Evolutionary conservation across 2,113 vertebrate genomes (phyloP), one percentile per base, ranked within the genome.

Genomic region (Danionella cerebrum): DNA sequence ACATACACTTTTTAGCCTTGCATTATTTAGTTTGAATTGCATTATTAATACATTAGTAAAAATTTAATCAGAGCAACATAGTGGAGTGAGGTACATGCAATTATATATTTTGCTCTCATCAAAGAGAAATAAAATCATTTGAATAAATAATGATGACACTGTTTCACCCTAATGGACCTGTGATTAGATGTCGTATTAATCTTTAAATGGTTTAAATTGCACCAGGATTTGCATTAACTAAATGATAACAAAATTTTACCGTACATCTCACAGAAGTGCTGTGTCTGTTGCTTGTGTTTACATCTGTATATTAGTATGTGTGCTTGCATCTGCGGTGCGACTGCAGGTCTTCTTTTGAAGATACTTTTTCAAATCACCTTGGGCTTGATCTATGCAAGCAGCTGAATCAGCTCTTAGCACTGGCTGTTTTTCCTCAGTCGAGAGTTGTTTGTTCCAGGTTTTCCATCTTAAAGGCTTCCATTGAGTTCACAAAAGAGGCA

Each of bases 31-130:
- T 71, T 75, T 60, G 68, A 35, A 62, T 77, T 90, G 25, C 60
- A 88, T 88, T 83, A 89, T 90, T 87, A 67, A 90, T 83, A 9
- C 12, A 42, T 2, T 57, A 75, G 84, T 89, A 77, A 88, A 86
- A 83, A 39, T 85, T 88, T 86, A 71, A 88, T 87, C 81, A 86
- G 84, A 81, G 79, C 85, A 90, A 89, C 77, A 86, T 73, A 85
- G 84, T 79, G 80, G 79, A 79, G 29, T 80, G 84, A 87, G 86
- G 84, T 87, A 79, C 69, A 71, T 45, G 81, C 79, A 84, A 85
- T 87, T 86, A 85, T 73, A 69, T 79, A 81, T 78, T 81, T 83
- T 79, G 77, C 85, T 81, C 70, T 83, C 85, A 84, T 90, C 85
- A 89, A 88, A 88, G 85, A 82, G 47, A 82, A 81, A 79, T 83